These are phyloP conservation scores for Acholoe squamosa DNA, from an alignment of 2,888 invertebrate species.

Conservation along the genomic window DNA sequence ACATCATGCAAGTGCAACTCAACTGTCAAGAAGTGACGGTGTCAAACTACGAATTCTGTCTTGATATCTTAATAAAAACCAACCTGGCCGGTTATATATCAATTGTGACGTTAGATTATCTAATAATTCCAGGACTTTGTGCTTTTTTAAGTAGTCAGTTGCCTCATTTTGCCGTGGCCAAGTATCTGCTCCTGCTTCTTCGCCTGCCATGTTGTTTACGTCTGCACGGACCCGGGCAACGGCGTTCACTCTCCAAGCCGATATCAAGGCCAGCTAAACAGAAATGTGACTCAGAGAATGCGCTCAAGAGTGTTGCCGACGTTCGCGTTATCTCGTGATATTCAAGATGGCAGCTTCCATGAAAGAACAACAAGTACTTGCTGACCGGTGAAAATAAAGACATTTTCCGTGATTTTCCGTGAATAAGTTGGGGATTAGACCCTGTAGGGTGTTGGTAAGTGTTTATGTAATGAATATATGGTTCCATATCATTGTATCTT, in stretches of 20 bases:
- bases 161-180: slow-evolving; percentile 72
- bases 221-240: background rate
- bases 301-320: background rate
- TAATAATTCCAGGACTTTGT: slow-evolving; percentile 79
- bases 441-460: too few relatives aligned
- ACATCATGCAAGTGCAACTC: too few relatives aligned
- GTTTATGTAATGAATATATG: too few relatives aligned
- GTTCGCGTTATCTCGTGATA: background rate
- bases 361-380: background rate
- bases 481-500: too few relatives aligned
- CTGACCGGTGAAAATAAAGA: too few relatives aligned
- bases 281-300: background rate
- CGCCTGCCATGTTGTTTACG: slow-evolving; percentile 60
- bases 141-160: slow-evolving; percentile 77
- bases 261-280: background rate
- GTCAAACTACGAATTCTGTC: background rate
- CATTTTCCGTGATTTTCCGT: too few relatives aligned
- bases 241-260: background rate
- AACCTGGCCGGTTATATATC: slow-evolving; percentile 81
- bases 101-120: slow-evolving; percentile 80
- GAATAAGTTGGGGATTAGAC: too few relatives aligned
- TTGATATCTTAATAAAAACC: background rate
- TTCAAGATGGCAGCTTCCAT: slow-evolving; percentile 26
- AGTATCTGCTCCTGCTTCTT: slow-evolving; percentile 1
- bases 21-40: too few relatives aligned